phyloP scores from a whole-genome alignment of 2,797 vertebrate species.

The Pristis pectinata region DNA sequence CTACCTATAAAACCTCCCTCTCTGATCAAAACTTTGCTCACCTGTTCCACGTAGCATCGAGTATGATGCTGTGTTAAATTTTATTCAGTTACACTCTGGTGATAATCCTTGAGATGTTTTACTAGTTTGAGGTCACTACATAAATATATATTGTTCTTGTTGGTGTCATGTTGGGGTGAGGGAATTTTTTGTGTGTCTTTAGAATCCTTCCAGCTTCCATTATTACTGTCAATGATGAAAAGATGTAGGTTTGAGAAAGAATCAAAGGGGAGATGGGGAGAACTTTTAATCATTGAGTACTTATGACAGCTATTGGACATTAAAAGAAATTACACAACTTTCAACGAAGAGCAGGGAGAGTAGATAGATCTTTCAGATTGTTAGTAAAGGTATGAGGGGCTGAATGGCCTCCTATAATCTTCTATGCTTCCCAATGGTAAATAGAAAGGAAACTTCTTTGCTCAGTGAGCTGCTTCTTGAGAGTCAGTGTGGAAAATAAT shows the following conservation, averaged over 20 bases:
- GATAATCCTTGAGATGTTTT: not conserved
- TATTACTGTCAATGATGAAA: not conserved
- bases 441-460: not conserved
- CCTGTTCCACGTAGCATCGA: not conserved
- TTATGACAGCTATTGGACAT: not conserved
- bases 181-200: not conserved
- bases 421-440: not conserved
- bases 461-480: not conserved
- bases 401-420: not conserved
- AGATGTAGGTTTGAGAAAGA: not conserved
- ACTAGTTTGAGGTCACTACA: not conserved
- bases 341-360: not conserved
- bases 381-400: not conserved
- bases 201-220: not conserved
- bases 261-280: not conserved
- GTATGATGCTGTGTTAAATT: not conserved
- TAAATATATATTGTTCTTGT: not conserved
- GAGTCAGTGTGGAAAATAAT: not conserved
- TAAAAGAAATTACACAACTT: not conserved
- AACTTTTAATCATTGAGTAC: too few relatives aligned
- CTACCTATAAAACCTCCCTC: not conserved
- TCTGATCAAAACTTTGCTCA: not conserved
- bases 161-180: not conserved
- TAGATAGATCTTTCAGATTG: not conserved
- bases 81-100: not conserved